phyloP scores from a whole-genome alignment of 2,797 vertebrate species.

The Sparidentex hasta region DNA sequence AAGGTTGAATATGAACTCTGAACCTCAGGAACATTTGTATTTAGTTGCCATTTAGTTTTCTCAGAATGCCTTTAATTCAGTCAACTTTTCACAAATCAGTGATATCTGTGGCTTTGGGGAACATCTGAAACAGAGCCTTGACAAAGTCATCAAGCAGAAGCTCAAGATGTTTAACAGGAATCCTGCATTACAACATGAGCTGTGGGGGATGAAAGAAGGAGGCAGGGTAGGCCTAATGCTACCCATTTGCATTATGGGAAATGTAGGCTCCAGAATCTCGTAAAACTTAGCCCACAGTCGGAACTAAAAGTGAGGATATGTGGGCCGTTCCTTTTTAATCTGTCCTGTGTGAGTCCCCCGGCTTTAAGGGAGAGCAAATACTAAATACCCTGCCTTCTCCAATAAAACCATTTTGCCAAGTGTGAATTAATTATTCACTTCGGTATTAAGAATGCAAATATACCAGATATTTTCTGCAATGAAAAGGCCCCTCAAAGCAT shows the following conservation, averaged over 20 bases:
- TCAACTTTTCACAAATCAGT: neutral
- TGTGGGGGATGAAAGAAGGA: neutral
- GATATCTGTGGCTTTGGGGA: neutral
- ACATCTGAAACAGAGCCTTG: neutral
- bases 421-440: constrained; percentile 9
- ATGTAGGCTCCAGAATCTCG: neutral
- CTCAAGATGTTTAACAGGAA: neutral
- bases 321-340: neutral
- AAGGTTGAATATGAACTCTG: neutral
- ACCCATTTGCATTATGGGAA: constrained; percentile 8
- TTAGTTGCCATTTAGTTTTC: neutral
- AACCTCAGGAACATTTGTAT: neutral
- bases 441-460: neutral
- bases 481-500: neutral
- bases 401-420: neutral
- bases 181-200: neutral
- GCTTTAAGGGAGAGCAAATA: neutral
- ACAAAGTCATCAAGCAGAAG: neutral
- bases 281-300: neutral
- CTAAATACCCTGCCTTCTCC: neutral
- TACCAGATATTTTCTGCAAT: neutral
- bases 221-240: neutral
- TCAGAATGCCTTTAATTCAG: neutral
- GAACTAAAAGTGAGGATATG: neutral
- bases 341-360: neutral